A percentile compares a stretch with the other conserved stretches of the same genome.
These are phyloP conservation scores for Drosophila ironensis DNA, from an alignment of 1,140 invertebrate genomes.

Conservation along the genomic window DNA sequence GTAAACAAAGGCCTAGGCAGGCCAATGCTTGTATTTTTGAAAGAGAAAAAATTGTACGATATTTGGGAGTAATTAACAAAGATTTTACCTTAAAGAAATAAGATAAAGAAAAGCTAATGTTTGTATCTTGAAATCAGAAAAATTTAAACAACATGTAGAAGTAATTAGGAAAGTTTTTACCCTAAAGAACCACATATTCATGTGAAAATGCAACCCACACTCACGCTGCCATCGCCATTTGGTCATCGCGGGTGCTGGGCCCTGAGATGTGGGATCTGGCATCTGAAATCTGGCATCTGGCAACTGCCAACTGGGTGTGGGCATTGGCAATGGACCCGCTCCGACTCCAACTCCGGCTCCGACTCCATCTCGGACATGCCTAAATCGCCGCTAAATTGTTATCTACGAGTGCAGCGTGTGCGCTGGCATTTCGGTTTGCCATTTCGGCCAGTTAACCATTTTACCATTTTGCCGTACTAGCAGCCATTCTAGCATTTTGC, in stretches of 20 bases:
- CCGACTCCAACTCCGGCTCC: conserved; percentile 2
- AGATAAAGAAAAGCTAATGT: too few species aligned
- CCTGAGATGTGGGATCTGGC: conserved; percentile 39
- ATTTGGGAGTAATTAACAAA: too few species aligned
- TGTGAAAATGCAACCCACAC: too few species aligned
- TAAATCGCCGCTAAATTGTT: conserved; percentile 80
- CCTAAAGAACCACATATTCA: too few species aligned
- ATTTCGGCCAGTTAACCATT: conserved; percentile 32
- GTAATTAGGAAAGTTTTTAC: too few species aligned
- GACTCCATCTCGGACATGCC: conserved; percentile 60
- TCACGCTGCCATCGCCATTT: conserved; percentile 18
- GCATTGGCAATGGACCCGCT: conserved; percentile 7
- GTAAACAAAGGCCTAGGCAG: too few species aligned
- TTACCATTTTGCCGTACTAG: conserved; percentile 37
- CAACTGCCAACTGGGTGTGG: conserved; percentile 31
- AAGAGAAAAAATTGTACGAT: too few species aligned
- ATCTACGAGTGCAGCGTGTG: conserved; percentile 78
- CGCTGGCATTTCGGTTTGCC: conserved; percentile 62
- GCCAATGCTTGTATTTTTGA: too few species aligned
- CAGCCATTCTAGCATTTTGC: conserved; percentile 15
- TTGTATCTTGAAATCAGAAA: too few species aligned
- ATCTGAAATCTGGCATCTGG: conserved; percentile 26
- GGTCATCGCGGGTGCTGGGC: conserved; percentile 56
- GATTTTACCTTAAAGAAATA: too few species aligned
- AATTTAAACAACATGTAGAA: too few species aligned